phyloP scores from a whole-genome alignment of 2,888 invertebrate species.

The Leptura quadrifasciata region DNA sequence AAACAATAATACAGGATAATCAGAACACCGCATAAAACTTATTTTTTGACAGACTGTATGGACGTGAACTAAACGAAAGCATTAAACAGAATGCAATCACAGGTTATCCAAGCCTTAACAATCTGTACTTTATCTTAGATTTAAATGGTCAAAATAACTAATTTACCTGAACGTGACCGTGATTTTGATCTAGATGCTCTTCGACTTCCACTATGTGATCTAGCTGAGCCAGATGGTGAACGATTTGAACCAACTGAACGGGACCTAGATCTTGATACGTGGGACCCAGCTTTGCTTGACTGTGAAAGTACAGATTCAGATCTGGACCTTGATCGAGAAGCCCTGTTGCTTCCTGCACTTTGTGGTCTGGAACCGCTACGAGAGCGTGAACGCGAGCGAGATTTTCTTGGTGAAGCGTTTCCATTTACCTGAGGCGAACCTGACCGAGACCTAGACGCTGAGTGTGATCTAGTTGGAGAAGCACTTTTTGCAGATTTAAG shows the following conservation, averaged over 20 bases:
- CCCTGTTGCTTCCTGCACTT: slow-evolving; percentile 58
- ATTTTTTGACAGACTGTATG: too few relatives aligned
- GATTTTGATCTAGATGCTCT: slow-evolving; percentile 56
- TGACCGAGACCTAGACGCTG: slow-evolving; percentile 65
- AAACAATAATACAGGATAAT: too few relatives aligned
- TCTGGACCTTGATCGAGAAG: slow-evolving; percentile 68
- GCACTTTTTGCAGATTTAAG: slow-evolving; percentile 55
- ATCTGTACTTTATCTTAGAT: too few relatives aligned
- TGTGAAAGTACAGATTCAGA: slow-evolving; percentile 55
- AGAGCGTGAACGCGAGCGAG: slow-evolving; percentile 58
- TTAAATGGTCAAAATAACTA: too few relatives aligned
- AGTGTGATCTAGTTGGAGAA: slow-evolving; percentile 52
- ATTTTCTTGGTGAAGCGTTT: slow-evolving; percentile 50
- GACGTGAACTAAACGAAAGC: too few relatives aligned
- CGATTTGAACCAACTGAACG: slow-evolving; percentile 62
- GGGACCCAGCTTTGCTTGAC: slow-evolving; percentile 57
- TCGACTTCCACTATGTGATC: slow-evolving; percentile 41
- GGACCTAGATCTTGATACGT: slow-evolving; percentile 58
- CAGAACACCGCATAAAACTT: too few relatives aligned
- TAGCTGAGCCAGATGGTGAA: slow-evolving; percentile 57
- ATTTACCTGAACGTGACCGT: slow-evolving; percentile 59
- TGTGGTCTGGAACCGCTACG: slow-evolving; percentile 61
- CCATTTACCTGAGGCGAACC: slow-evolving; percentile 29
- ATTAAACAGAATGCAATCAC: too few relatives aligned
- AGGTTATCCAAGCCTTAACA: too few relatives aligned